Evolutionary conservation across 2,888 invertebrate species (phyloP), one percentile per base, ranked within the genome.

Genomic region (Drosophila nigricruria): DNA sequence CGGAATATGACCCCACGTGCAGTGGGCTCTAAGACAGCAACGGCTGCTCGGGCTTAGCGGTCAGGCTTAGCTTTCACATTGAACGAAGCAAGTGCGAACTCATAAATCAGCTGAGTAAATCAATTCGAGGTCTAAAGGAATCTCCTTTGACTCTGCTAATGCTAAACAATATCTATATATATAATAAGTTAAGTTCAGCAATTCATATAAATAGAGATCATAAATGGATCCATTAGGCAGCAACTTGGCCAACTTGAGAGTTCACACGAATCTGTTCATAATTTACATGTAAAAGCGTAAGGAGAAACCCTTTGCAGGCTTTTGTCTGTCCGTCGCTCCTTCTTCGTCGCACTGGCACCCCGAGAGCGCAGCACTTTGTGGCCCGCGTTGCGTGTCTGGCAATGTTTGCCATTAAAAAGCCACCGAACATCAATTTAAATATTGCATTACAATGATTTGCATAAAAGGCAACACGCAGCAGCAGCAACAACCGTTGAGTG

Each of bases 391-490:
- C 82, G 73, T 85, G 81, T 81, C 70, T 66, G 57, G 54, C 57
- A 63, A 40, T 62, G 71, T 64, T 75, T 45, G 73, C 79, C 82
- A 88, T 82, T 82, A 88, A 82, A 85, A 88, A 81, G 88, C 82
- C 87, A 82, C 64, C 70, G 73, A 81, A 84, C 88, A 84, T 87
- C 89, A 89, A 89, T 84, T 84, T 89, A 89, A 85, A 84, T 87
- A 85, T 85, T 85, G 89, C 89, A 89, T 85, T 89, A 89, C 84
- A 80, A 85, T 85, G 85, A 85, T 85, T 89, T 85, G 85, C 84
- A 85, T 85, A 89, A 85, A 88, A 73, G 85, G 65, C 81, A 53
- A 54, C 65, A 68, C 58, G 81, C 79, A 79, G 58, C 61, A 66
- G 69, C 18, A 14, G 71, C 73, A 81, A 40, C 59, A 63, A 16